Conservation (phyloP, 2,113 vertebrate species). For the Scartelaos histophorus region DNA sequence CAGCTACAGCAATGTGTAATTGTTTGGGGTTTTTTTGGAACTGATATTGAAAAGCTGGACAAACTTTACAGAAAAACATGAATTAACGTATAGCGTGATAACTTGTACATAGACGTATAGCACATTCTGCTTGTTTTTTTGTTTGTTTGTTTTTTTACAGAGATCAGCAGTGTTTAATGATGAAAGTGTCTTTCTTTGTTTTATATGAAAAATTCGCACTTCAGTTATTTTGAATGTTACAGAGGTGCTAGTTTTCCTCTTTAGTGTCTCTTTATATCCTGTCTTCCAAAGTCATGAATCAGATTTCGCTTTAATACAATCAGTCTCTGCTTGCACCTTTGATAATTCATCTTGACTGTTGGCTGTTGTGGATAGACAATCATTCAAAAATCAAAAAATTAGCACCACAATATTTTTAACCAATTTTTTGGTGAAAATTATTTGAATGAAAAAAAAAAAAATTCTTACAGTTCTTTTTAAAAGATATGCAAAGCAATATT, state of each 20-base stretch:
- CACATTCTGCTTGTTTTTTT: constrained; percentile 41
- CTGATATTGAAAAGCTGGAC: constrained; percentile 40
- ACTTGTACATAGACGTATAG: constrained; percentile 56
- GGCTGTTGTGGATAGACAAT: constrained; percentile 62
- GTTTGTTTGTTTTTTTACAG: constrained; percentile 19
- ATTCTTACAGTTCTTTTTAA: constrained; percentile 4
- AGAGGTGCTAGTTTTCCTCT: constrained; percentile 34
- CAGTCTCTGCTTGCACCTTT: constrained; percentile 59
- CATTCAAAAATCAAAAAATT: constrained; percentile 38
- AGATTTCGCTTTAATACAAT: constrained; percentile 64
- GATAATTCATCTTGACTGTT: constrained; percentile 54
- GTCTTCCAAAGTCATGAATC: constrained; percentile 55
- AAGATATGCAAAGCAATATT: constrained; percentile 13
- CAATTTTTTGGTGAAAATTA: constrained; percentile 26
- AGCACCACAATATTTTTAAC: constrained; percentile 35
- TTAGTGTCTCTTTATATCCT: constrained; percentile 41
- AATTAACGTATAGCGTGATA: constrained; percentile 35
- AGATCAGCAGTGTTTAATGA: constrained; percentile 32
- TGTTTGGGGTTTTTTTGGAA: background rate
- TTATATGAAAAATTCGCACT: constrained; percentile 47
- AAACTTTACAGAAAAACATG: constrained; percentile 43
- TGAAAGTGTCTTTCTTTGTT: constrained; percentile 35
- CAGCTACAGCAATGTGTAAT: background rate
- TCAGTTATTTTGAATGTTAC: constrained; percentile 66
- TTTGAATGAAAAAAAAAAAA: background rate